phyloP scores from a whole-genome alignment of 2,113 vertebrate species.

The Rynchops niger region DNA sequence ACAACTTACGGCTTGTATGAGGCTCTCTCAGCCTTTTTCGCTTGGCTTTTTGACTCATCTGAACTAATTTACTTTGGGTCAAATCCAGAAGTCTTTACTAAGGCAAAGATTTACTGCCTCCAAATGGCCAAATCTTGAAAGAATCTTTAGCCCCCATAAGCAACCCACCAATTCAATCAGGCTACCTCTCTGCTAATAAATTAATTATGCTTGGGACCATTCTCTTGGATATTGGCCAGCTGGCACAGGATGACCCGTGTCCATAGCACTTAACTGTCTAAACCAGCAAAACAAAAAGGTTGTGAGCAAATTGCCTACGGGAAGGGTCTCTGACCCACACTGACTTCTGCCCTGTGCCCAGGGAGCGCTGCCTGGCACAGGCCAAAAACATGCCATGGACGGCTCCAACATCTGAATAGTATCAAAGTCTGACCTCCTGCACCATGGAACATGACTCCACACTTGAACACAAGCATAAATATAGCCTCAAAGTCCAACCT shows the following conservation, averaged over 20 bases:
- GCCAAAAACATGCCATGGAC: accelerated
- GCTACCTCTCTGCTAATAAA: neutral
- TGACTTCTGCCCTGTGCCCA: neutral
- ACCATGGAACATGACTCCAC: neutral
- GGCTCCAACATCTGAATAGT: neutral
- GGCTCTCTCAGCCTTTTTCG: neutral
- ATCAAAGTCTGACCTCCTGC: neutral
- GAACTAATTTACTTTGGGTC: neutral
- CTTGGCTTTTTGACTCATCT: neutral
- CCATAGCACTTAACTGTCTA: neutral
- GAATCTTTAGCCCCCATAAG: neutral
- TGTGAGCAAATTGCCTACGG: neutral
- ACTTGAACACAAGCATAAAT: accelerated
- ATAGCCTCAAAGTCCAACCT: neutral
- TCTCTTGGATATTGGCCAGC: neutral
- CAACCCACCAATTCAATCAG: neutral
- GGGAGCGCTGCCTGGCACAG: neutral
- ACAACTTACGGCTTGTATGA: neutral
- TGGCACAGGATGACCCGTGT: neutral
- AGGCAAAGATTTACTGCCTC: neutral
- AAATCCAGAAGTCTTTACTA: neutral
- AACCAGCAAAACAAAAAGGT: neutral
- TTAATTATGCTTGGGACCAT: neutral
- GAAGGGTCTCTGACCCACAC: neutral
- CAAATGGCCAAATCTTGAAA: neutral